Conservation (phyloP, 2,113 vertebrate genomes). For the Himantopus leucocephalus region DNA sequence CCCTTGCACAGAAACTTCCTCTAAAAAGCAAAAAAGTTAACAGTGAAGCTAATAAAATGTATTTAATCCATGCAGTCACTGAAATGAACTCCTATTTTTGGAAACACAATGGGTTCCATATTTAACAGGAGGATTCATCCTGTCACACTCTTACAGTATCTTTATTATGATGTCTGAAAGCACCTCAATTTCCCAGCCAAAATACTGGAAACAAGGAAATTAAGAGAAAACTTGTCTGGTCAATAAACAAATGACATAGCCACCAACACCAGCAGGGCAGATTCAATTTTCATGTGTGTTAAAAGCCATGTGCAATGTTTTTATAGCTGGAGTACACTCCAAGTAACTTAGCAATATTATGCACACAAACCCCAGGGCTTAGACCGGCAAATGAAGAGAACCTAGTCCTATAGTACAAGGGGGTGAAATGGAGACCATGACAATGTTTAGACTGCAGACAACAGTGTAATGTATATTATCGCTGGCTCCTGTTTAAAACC, state of each 20-base stretch:
- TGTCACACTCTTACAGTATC: not conserved
- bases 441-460: conserved; percentile 46
- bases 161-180: not conserved
- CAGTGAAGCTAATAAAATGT: not conserved
- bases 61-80: not conserved
- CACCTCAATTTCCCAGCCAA: not conserved
- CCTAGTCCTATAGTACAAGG: not conserved
- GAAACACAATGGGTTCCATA: not conserved
- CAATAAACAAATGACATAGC: not conserved
- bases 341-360: not conserved
- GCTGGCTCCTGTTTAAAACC: conserved; percentile 28
- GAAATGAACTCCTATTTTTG: not conserved
- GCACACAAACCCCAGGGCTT: not conserved
- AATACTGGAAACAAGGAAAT: not conserved
- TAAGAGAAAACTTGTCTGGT: not conserved
- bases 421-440: conserved; percentile 19
- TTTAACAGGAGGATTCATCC: not conserved
- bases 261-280: not conserved
- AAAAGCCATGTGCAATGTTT: not conserved
- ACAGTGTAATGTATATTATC: conserved; percentile 45
- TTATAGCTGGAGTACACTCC: conserved; percentile 14
- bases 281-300: not conserved
- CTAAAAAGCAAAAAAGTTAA: not conserved
- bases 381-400: not conserved
- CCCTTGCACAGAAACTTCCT: not conserved